A percentile compares a stretch with the other conserved stretches of the same genome.
Evolutionary conservation across 2,113 vertebrate genomes (phyloP).

Genomic region (Choloepus hoffmanni): DNA sequence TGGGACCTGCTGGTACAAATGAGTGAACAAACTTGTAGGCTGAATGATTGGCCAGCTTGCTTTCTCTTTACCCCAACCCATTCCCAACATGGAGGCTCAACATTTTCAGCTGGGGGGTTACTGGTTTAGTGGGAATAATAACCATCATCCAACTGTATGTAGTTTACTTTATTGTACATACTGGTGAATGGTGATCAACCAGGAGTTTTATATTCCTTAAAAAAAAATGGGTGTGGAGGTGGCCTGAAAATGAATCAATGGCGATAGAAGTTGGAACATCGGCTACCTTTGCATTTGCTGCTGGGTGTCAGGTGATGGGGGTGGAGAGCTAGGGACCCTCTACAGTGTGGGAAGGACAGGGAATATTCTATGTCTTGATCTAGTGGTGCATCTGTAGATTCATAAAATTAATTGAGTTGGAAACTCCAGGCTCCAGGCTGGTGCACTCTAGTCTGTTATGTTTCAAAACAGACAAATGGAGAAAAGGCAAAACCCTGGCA

Average conservation of each 20-base stretch:
- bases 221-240: not conserved
- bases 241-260: not conserved
- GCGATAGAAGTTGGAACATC: not conserved
- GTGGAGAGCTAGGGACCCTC: not conserved
- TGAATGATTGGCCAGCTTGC: not conserved
- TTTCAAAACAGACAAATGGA: not conserved
- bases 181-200: not conserved
- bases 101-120: not conserved
- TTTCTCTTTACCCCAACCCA: not conserved
- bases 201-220: not conserved
- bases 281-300: not conserved
- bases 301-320: not conserved
- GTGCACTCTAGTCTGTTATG: not conserved
- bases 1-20: not conserved
- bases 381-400: not conserved
- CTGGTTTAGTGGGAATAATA: not conserved
- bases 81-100: not conserved
- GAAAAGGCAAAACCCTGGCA: not conserved
- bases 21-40: not conserved
- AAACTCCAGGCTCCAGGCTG: not conserved
- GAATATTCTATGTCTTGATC: not conserved
- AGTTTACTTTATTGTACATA: not conserved
- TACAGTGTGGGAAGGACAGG: accelerated
- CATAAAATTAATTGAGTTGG: not conserved
- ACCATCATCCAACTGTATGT: not conserved